A percentile compares a stretch with the other conserved stretches of the same genome.
phyloP scores from a whole-genome alignment of 2,113 vertebrate species.

The Semnornis frantzii region DNA sequence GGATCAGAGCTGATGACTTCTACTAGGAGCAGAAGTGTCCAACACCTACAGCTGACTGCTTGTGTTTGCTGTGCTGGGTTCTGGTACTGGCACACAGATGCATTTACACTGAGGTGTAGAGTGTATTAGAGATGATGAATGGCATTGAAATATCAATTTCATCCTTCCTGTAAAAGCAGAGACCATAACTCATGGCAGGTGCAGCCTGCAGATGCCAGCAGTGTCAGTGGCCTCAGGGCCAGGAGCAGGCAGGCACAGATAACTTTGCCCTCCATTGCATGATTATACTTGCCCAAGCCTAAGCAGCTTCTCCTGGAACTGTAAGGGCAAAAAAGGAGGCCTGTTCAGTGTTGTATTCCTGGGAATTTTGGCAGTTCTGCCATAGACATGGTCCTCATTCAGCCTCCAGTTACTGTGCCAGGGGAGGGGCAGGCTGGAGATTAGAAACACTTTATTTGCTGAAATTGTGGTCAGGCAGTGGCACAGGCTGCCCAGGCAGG shows the following conservation, averaged over 20 bases:
- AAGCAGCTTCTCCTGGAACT: neutral
- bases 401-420: neutral
- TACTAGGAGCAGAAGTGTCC: conserved; percentile 61
- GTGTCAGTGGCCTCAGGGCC: conserved; percentile 27
- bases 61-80: conserved; percentile 54
- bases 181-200: conserved; percentile 37
- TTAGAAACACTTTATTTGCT: no score
- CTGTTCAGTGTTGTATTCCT: neutral
- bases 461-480: no score
- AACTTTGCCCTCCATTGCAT: neutral
- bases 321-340: neutral
- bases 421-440: no score
- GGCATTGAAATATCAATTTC: conserved; percentile 20
- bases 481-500: no score
- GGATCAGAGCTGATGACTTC: conserved; percentile 57
- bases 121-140: conserved; percentile 46
- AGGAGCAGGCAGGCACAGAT: neutral
- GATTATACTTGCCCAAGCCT: neutral
- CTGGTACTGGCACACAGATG: conserved; percentile 20
- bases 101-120: neutral
- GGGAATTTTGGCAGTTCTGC: neutral
- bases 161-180: conserved; percentile 41
- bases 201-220: conserved; percentile 47
- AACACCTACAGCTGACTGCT: conserved; percentile 54
- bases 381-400: neutral